Base-by-base conservation (phyloP, 2,888 invertebrate species). In the Drosophila mimica region DNA sequence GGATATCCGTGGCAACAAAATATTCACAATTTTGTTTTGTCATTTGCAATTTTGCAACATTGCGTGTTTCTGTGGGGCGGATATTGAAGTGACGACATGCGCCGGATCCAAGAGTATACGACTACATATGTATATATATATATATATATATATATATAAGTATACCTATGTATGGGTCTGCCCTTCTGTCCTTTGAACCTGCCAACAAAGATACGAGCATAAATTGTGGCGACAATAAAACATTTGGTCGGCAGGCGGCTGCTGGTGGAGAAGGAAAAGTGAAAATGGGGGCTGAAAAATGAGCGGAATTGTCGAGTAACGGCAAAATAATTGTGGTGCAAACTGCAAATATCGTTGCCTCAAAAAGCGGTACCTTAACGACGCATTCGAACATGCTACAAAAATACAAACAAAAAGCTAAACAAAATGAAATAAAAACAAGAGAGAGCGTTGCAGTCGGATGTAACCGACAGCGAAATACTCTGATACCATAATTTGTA, bases 1-100 rank as follows among this genome's bases (percentile, higher is more conserved):
- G 87, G 88, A 88, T 82, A 89, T 88, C 90, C 87, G 90, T 61
- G 74, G 76, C 84, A 89, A 75, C 78, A 77, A 79, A 56, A 31
- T 65, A 70, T 72, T 48, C 69, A 62, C 70, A 72, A 65, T 83
- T 87, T 88, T 76, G 76, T 78, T 81, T 89, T 86, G 88, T 85
- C 79, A 83, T 83, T 86, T 81, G 77, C 83, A 83, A 86, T 86
- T 88, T 73, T 60, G 60, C 62, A 68, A 66, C 76, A 67, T 66
- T 70, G 66, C 64, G 66, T 69, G 59, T 54, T 62, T 58, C 31
- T 63, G 63, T 48, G 49, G 40, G 31, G 34, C 49, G 38, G 46
- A 74, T 69, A 78, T 81, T 72, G 74, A 56, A 74, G 70, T 34
- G 71, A 52, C 51, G 46, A 64, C 65, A 73, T 61, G 58, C 36